These are phyloP conservation scores for Melanotaenia duboulayi DNA, from an alignment of 2,113 vertebrate genomes.

Conservation along the genomic window DNA sequence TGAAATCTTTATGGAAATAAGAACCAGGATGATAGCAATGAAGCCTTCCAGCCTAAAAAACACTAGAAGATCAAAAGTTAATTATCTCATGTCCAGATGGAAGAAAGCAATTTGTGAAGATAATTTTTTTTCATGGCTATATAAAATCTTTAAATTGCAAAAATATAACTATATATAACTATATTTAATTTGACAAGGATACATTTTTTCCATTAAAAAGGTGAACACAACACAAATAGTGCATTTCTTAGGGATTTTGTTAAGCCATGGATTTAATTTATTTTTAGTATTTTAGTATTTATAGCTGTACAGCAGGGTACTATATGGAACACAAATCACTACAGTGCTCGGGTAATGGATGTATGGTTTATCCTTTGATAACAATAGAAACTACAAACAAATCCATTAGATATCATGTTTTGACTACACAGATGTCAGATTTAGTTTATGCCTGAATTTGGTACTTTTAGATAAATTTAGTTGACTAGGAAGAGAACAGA, in stretches of 20 bases:
- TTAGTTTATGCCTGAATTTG: constrained; percentile 2
- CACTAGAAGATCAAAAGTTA: too few relatives aligned
- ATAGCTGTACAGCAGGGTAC: background rate
- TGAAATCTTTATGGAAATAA: background rate
- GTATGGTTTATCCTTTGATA: background rate
- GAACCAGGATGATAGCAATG: background rate
- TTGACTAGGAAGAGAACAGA: constrained; percentile 1
- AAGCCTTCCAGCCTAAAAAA: background rate
- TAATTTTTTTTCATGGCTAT: too few relatives aligned
- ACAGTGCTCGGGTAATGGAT: background rate
- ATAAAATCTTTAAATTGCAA: background rate
- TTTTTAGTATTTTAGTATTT: background rate
- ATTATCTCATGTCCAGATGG: too few relatives aligned
- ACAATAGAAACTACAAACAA: too few relatives aligned
- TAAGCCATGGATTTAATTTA: background rate
- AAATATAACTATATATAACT: too few relatives aligned
- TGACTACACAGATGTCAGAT: background rate
- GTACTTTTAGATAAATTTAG: constrained; percentile 1
- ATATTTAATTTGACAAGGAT: background rate
- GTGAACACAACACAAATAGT: too few relatives aligned
- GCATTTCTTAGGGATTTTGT: background rate
- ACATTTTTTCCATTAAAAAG: background rate
- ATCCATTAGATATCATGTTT: background rate
- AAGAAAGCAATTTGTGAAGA: too few relatives aligned
- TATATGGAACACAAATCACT: background rate